A percentile compares a stretch with the other conserved stretches of the same genome.
phyloP scores from a whole-genome alignment of 2,797 vertebrate genomes.

The Anableps anableps region DNA sequence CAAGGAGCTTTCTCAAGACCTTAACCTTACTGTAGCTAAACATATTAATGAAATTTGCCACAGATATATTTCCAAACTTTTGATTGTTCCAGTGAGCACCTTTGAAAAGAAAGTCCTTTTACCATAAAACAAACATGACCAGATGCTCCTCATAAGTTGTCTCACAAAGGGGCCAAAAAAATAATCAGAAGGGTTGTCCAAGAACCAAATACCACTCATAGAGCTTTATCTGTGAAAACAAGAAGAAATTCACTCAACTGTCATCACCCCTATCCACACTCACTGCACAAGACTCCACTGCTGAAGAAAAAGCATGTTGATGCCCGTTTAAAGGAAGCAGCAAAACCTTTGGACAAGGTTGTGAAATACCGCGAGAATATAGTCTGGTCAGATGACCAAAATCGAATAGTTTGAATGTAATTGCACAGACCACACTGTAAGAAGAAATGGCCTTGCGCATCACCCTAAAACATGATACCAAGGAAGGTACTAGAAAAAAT shows the following conservation, averaged over 20 bases:
- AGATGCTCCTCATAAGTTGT: background rate
- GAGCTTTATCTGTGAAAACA: background rate
- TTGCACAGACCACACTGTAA: background rate
- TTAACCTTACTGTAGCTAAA: background rate
- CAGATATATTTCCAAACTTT: background rate
- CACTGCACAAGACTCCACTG: background rate
- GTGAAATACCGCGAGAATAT: background rate
- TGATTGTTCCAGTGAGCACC: background rate
- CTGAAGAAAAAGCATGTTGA: background rate
- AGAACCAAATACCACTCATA: background rate
- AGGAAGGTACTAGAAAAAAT: background rate
- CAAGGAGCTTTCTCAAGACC: background rate
- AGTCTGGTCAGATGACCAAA: background rate
- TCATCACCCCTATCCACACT: background rate
- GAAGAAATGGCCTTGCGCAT: background rate
- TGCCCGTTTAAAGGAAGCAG: background rate
- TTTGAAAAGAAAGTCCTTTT: background rate
- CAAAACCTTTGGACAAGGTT: background rate
- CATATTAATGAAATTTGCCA: background rate
- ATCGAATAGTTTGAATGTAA: background rate
- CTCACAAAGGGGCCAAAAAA: background rate
- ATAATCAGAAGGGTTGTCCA: background rate
- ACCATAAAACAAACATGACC: background rate
- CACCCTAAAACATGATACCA: background rate
- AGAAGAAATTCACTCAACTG: background rate